phyloP scores from a whole-genome alignment of 92 coral and sea anemone genomes.

The Plumapathes pennacea region DNA sequence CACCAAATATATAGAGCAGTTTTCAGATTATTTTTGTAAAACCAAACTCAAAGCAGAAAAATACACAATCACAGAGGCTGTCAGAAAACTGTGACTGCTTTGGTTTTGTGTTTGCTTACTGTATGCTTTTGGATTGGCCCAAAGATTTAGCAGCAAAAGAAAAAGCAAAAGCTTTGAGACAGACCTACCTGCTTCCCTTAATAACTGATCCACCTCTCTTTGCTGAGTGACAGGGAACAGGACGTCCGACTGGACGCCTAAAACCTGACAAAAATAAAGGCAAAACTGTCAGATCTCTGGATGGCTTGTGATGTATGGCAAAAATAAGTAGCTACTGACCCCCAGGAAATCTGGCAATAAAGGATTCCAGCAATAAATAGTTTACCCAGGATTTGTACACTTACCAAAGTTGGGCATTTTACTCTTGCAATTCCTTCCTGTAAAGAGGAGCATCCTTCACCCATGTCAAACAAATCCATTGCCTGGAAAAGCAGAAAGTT shows the following conservation, averaged over 20 bases:
- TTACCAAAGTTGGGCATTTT: slow-evolving; percentile 88
- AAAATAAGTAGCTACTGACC: not conserved
- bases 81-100: too few relatives aligned
- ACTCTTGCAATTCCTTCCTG: slow-evolving; percentile 79
- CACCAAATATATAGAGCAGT: too few relatives aligned
- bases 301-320: not conserved
- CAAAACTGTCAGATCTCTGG: too few relatives aligned
- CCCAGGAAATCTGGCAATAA: not conserved
- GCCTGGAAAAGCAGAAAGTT: slow-evolving; percentile 77
- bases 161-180: too few relatives aligned
- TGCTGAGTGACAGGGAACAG: slow-evolving; percentile 95
- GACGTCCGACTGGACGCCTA: slow-evolving; percentile 94
- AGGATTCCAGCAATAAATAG: not conserved
- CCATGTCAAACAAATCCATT: slow-evolving; percentile 95
- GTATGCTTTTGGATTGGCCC: too few relatives aligned
- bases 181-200: slow-evolving; percentile 77
- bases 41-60: too few relatives aligned
- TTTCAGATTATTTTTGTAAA: too few relatives aligned
- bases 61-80: too few relatives aligned
- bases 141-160: too few relatives aligned
- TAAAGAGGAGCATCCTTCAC: slow-evolving; percentile 81
- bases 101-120: too few relatives aligned
- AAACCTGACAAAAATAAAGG: slow-evolving; percentile 43
- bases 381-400: not conserved
- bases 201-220: slow-evolving; percentile 72